These are phyloP conservation scores for Caenorhabditis sp. DNA, from an alignment of 2,888 invertebrate species.

Conservation along the genomic window DNA sequence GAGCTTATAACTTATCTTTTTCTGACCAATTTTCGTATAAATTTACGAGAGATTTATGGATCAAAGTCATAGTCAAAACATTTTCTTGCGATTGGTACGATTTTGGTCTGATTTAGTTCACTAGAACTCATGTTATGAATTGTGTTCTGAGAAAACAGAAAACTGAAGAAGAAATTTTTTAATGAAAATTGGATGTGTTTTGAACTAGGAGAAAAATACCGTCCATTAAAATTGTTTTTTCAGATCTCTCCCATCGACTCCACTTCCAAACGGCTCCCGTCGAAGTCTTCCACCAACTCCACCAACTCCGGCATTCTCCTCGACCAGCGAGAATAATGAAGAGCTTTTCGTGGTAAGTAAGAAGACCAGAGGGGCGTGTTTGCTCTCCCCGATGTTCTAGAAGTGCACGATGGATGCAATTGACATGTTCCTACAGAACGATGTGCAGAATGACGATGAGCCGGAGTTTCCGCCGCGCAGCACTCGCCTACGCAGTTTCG, in stretches of 20 bases:
- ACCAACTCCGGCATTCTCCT: constrained; percentile 59
- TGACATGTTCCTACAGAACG: constrained; percentile 50
- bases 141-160: too few species aligned
- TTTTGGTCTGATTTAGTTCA: too few species aligned
- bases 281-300: constrained; percentile 64
- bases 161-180: too few species aligned
- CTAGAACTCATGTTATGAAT: too few species aligned
- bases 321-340: constrained; percentile 43
- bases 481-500: constrained; percentile 59
- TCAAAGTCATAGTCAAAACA: too few species aligned
- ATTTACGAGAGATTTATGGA: too few species aligned
- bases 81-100: too few species aligned
- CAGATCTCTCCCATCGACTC: constrained; percentile 63
- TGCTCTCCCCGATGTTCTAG: constrained; percentile 3
- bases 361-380: not conserved
- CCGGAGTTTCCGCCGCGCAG: constrained; percentile 34
- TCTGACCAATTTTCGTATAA: too few species aligned
- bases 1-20: too few species aligned
- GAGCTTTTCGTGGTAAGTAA: constrained; percentile 51
- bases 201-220: too few species aligned
- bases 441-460: constrained; percentile 57
- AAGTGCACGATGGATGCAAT: constrained; percentile 34
- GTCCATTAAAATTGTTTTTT: too few species aligned
- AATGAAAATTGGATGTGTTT: too few species aligned
- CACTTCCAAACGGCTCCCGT: constrained; percentile 57